phyloP scores from a whole-genome alignment of 2,888 invertebrate genomes.

The Platynereis dumerilii region DNA sequence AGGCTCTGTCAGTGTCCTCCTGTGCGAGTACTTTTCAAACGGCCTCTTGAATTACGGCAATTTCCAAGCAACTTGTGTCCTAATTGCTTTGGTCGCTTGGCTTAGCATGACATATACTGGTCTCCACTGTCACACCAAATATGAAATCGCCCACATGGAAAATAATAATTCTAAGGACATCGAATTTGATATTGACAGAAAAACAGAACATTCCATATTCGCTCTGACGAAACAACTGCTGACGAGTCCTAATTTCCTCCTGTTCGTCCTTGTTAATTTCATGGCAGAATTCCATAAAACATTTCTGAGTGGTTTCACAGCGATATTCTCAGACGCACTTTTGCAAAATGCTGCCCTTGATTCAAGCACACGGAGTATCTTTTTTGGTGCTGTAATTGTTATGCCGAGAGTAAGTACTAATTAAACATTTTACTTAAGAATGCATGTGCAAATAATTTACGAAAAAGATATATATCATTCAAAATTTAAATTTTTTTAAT shows the following conservation, averaged over 20 bases:
- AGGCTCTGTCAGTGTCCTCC: conserved; percentile 46
- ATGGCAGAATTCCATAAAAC: conserved; percentile 48
- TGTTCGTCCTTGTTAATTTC: conserved; percentile 54
- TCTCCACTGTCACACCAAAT: conserved; percentile 46
- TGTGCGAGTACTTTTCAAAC: conserved; percentile 51
- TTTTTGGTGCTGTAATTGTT: conserved; percentile 46
- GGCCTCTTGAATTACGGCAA: conserved; percentile 52
- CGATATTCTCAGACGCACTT: conserved; percentile 51
- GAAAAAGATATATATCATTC: too few relatives aligned
- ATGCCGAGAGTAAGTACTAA: conserved; percentile 42
- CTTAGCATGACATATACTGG: conserved; percentile 50
- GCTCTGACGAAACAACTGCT: conserved; percentile 47
- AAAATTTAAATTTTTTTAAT: too few relatives aligned
- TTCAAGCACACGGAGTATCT: conserved; percentile 41
- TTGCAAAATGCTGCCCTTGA: conserved; percentile 43
- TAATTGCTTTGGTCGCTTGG: conserved; percentile 50
- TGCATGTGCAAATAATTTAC: too few relatives aligned
- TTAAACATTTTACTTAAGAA: too few relatives aligned
- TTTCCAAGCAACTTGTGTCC: conserved; percentile 54
- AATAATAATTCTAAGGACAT: neutral
- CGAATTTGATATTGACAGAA: conserved; percentile 1
- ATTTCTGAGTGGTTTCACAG: conserved; percentile 47
- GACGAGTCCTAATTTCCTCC: conserved; percentile 47
- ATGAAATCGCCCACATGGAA: conserved; percentile 21
- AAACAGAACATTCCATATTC: conserved; percentile 29